Conservation (phyloP, 2,797 vertebrate species). For the Acipenser ruthenus region DNA sequence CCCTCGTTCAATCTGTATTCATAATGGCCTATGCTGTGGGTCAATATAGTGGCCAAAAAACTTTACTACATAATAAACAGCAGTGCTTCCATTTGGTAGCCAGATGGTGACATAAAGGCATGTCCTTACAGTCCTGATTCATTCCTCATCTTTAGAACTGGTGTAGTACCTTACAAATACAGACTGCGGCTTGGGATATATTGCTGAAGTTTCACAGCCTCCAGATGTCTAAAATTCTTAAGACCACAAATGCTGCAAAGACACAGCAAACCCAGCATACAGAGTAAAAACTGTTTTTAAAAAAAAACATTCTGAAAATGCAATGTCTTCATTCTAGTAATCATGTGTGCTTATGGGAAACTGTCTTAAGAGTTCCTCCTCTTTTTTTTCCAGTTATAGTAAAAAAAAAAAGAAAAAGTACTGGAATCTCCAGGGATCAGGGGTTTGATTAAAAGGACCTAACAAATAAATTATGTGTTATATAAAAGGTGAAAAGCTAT, state of each 20-base stretch:
- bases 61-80: not conserved
- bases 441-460: too few species aligned
- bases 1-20: too few species aligned
- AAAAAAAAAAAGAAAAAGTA: too few species aligned
- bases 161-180: slow-evolving; percentile 2
- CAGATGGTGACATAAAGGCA: slow-evolving; percentile 16
- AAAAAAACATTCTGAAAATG: not conserved
- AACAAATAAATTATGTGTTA: too few species aligned
- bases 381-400: too few species aligned
- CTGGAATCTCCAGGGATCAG: too few species aligned
- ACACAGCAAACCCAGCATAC: not conserved
- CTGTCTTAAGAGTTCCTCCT: too few species aligned
- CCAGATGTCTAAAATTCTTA: not conserved
- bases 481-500: too few species aligned
- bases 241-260: not conserved
- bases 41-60: too few species aligned
- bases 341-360: not conserved
- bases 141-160: slow-evolving; percentile 23
- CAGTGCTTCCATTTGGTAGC: slow-evolving; percentile 13
- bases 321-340: not conserved
- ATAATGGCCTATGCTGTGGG: too few species aligned
- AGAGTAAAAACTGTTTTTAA: not conserved
- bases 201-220: not conserved
- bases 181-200: not conserved
- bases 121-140: slow-evolving; percentile 25